These are phyloP conservation scores for Poeciliopsis turneri DNA, from an alignment of 2,797 vertebrate species.

Conservation along the genomic window DNA sequence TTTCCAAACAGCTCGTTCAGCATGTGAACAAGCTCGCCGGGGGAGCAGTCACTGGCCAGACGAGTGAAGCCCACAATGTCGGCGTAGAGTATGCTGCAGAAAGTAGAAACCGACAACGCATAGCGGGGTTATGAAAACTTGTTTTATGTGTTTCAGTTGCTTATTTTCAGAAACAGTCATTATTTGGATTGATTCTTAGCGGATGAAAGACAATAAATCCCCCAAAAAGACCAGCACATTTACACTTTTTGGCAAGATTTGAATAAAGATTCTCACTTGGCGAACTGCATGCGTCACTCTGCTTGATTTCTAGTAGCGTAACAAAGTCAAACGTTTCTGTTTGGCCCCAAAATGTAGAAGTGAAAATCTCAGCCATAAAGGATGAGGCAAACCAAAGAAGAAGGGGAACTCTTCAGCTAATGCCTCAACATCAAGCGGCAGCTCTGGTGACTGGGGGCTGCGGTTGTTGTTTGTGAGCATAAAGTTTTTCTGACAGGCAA, in stretches of 20 bases:
- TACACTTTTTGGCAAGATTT: background rate
- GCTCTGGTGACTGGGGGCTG: background rate
- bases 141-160: background rate
- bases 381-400: background rate
- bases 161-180: background rate
- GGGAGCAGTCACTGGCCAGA: constrained; percentile 96
- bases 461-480: background rate
- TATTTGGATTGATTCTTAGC: background rate
- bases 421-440: background rate
- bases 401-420: background rate
- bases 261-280: background rate
- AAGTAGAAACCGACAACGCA: background rate
- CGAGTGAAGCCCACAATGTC: constrained; percentile 98
- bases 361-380: background rate
- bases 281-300: background rate
- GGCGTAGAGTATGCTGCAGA: constrained; percentile 91
- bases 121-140: background rate
- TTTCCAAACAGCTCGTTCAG: constrained; percentile 98
- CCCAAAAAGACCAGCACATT: background rate
- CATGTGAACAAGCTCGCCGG: constrained; percentile 95
- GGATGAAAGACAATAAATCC: background rate
- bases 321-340: background rate
- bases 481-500: background rate
- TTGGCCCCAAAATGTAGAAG: background rate
- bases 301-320: background rate